A percentile compares a stretch with the other conserved stretches of the same genome.
Evolutionary conservation across 2,797 vertebrate genomes (phyloP).

Genomic region (Lophotriccus pileatus): DNA sequence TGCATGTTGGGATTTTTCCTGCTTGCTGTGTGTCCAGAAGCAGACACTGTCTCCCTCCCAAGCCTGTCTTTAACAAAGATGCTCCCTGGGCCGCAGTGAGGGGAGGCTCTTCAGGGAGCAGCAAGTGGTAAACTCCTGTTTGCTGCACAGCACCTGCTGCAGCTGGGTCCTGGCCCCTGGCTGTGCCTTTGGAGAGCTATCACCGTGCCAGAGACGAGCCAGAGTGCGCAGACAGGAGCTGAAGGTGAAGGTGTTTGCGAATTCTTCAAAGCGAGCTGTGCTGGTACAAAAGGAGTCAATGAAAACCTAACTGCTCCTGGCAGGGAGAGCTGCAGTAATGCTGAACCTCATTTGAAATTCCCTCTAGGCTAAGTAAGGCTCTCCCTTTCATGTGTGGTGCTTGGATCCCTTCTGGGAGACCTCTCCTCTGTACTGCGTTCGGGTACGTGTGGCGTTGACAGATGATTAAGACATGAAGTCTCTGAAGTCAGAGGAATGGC

Average conservation of each 20-base stretch:
- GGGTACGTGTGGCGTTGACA: constrained; percentile 15
- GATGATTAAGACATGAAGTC: constrained; percentile 69
- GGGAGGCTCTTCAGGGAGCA: not conserved
- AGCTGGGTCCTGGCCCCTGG: not conserved
- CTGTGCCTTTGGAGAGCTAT: not conserved
- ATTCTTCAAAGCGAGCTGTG: constrained; percentile 20
- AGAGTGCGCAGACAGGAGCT: not conserved
- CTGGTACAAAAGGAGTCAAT: constrained; percentile 35
- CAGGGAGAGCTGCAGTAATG: constrained; percentile 32
- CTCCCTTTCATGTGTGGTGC: constrained; percentile 61
- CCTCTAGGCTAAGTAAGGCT: constrained; percentile 57
- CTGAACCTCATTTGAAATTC: constrained; percentile 69
- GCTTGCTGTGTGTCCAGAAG: not conserved
- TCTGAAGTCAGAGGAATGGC: constrained; percentile 48
- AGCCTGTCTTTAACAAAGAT: not conserved
- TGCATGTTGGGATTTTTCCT: rapidly evolving
- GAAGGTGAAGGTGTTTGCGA: constrained; percentile 39
- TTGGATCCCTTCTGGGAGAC: constrained; percentile 59
- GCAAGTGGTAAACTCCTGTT: not conserved
- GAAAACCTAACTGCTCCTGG: constrained; percentile 31
- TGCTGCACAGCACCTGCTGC: not conserved
- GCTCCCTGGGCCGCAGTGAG: rapidly evolving
- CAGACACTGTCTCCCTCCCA: rapidly evolving
- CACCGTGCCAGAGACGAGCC: rapidly evolving
- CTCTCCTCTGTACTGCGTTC: not conserved